These are phyloP conservation scores for Campaea margaritaria DNA, from an alignment of 2,888 invertebrate genomes.

Conservation along the genomic window DNA sequence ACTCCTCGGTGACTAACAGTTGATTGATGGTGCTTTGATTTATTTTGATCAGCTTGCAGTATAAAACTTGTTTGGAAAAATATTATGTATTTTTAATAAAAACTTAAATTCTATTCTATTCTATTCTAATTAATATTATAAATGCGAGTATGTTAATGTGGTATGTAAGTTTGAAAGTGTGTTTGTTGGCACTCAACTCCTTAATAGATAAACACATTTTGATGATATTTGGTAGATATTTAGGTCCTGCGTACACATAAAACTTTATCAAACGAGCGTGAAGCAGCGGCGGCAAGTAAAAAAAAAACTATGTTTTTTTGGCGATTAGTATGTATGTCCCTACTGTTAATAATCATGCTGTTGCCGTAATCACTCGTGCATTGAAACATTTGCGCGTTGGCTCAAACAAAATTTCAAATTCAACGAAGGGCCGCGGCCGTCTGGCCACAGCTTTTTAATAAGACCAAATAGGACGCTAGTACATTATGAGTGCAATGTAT, in stretches of 20 bases:
- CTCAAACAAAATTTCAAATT: constrained; percentile 78
- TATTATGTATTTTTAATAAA: too few relatives aligned
- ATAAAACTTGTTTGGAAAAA: too few relatives aligned
- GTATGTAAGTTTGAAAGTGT: too few relatives aligned
- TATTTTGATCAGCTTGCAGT: too few relatives aligned
- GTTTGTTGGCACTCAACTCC: neutral
- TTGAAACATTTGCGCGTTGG: constrained; percentile 61
- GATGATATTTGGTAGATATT: neutral
- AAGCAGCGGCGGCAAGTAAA: neutral
- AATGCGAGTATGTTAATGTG: too few relatives aligned
- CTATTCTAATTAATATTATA: too few relatives aligned
- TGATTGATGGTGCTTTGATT: too few relatives aligned
- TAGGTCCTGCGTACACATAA: too few relatives aligned
- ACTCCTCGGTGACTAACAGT: too few relatives aligned
- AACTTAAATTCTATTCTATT: too few relatives aligned
- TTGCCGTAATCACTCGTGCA: constrained; percentile 53
- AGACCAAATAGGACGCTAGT: constrained; percentile 74
- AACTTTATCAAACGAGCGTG: too few relatives aligned
- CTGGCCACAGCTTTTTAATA: constrained; percentile 84
- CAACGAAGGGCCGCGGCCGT: constrained; percentile 68
- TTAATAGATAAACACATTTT: neutral
- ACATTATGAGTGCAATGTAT: constrained; percentile 55
- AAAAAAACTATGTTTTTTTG: neutral
- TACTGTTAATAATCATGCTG: constrained; percentile 22
- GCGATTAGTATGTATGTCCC: constrained; percentile 11